Percentiles rank a stretch among this genome's conserved stretches.
These are phyloP conservation scores for Eutrigla gurnardus DNA, from an alignment of 2,797 vertebrate genomes.

Conservation along the genomic window DNA sequence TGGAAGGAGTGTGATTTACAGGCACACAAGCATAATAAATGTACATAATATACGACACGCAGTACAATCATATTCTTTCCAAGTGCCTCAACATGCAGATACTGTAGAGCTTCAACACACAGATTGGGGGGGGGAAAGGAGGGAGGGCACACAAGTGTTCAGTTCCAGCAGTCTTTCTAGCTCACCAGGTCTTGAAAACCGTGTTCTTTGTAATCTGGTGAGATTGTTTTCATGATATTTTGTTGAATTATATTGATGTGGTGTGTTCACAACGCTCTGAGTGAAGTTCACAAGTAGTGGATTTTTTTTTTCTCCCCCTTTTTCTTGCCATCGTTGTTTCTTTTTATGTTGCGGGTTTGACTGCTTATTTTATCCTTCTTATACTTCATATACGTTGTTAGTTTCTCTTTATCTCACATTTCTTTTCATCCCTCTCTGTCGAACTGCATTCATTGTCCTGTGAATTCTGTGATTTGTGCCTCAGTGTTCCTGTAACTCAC, in stretches of 20 bases:
- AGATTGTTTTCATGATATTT: conserved; percentile 41
- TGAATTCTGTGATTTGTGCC: conserved; percentile 72
- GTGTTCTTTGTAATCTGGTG: conserved; percentile 35
- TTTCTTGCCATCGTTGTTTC: conserved; percentile 18
- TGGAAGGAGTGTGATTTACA: conserved; percentile 69
- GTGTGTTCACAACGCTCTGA: conserved; percentile 47
- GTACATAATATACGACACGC: conserved; percentile 62
- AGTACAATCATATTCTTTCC: conserved; percentile 82
- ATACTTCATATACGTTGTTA: conserved; percentile 12
- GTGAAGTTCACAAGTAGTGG: conserved; percentile 33
- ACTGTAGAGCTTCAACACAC: conserved; percentile 66
- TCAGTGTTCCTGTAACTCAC: conserved; percentile 52
- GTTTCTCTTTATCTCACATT: conserved; percentile 8
- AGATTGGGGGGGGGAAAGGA: conserved; percentile 30
- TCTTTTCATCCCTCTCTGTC: conserved; percentile 11
- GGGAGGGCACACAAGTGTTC: conserved; percentile 41
- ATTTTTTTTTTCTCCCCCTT: conserved; percentile 19
- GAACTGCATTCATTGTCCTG: conserved; percentile 47
- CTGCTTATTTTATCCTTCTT: background rate
- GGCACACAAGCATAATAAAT: conserved; percentile 52
- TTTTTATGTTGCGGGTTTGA: conserved; percentile 31
- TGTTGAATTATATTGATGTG: conserved; percentile 36
- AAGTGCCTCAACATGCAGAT: conserved; percentile 84
- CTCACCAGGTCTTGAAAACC: conserved; percentile 34
- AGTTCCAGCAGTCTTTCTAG: conserved; percentile 44